Evolutionary conservation across 2,888 invertebrate species (phyloP), one percentile per base, ranked within the genome.

Genomic region (Glyphotaelius pellucidus): DNA sequence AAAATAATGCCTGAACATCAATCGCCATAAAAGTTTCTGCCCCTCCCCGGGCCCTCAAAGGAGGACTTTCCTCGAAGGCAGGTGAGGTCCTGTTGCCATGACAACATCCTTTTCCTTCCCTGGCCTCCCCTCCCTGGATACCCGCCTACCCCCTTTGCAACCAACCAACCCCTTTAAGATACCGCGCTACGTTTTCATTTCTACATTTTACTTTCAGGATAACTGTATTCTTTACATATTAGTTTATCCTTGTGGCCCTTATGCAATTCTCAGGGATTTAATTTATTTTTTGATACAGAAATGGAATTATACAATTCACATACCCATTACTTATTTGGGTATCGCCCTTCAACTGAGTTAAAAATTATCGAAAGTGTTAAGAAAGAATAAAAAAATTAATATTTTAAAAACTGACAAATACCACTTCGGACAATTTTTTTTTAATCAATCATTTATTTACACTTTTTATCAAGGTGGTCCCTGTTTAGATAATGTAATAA

Each of bases 1-100:
- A 93, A 93, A 93, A 93, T 93, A 93, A 93, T 93, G 93, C 93
- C 92, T 90, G 92, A 93, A 93, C 93, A 93, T 93, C 93, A 93
- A 92, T 93, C 92, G 92, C 92, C 92, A 93, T 93, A 93, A 93
- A 93, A 93, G 92, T 93, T 93, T 93, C 90, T 90, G 42, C 80
- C 81, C 83, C 89, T 30, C 89, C 84, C 88, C 79, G 14, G 25
- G 38, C 83, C 81, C 90, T 90, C 67, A 47, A 85, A 52, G 81
- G 89, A 88, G 87, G 80, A 42, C 52, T 90, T 81, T 47, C 83
- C 89, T 90, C 89, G 87, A 83, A 52, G 81, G 89, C 93, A 93
- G 93, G 93, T 93, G 93, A 93, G 93, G 91, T 87, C 90, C 93
- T 90, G 93, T 93, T 91, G 92, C 92, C 92, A 93, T 93, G 93